Base-by-base conservation (phyloP, 1,140 invertebrate genomes). In the Zeugodacus cucurbitae region DNA sequence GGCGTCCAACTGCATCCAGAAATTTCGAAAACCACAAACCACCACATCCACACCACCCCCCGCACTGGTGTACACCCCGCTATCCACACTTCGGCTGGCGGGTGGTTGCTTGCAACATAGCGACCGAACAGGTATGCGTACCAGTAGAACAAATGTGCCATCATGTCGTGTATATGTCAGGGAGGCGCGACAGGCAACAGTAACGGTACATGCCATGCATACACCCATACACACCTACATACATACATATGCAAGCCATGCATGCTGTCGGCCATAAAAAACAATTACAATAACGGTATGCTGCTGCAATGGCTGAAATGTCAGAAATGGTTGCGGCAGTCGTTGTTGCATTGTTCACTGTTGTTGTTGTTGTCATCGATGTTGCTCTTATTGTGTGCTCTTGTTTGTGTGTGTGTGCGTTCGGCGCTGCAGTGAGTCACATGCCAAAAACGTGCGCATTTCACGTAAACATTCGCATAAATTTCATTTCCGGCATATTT, bases 381-480 rank as follows among this genome's bases (percentile, higher is more conserved):
- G 34, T n/a, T 74, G 32, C 64, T 74, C 7, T 17, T 41, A 74
- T 29, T 37, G 48, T 14, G 48, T 14, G 32, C 67, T n/a, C 3
- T 3, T 37, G 22, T 11, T 14, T 10, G 8, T 3, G 6, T 44
- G 22, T 54, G 0, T 54, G 48, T 54, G 48, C 14, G 22, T 22
- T 44, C n/a, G 37, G 4, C 41, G n/a, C 74, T 82, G 74, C 74
- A 82, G 74, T 48, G 74, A 82, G 37, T 48, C 44, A 82, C 29
- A 82, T 59, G 86, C 86, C 86, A 87, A 87, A 87, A 87, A 87
- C 86, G 86, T 87, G 86, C 54, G 57, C 74, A 48, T 87, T 87
- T 87, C 86, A 64, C 37, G 86, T 87, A 87, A 87, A 87, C 86
- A 87, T 87, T 87, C 86, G 86, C 59, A 87, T 87, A 87, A 87